Evolutionary conservation across 64 coral and sea anemone genomes (phyloP), one percentile per base, ranked within the genome.

Genomic region (Actinia tenebrosa): DNA sequence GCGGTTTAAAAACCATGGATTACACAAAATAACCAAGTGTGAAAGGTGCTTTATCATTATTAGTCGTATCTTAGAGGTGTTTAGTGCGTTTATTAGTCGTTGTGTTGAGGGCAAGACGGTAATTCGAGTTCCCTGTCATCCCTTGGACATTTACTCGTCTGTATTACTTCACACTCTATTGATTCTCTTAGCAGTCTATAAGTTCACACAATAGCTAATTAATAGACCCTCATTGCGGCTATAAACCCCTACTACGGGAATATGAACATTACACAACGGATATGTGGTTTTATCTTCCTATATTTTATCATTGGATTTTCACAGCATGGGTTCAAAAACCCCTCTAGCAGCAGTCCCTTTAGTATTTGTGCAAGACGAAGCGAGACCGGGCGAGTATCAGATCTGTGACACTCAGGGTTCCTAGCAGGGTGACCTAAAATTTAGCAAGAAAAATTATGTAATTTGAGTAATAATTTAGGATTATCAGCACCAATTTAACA

Each of bases 11-110:
- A 81, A 22, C 42, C 27, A n/a, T 37, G 79, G 79, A 81, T 81
- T 81, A 81, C 23, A 81, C 2, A 80, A 37, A 50, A 50, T 9
- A 81, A 22, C 43, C 14, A 50, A 53, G 44, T 81, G 79, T 53
- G 50, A 81, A 81, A 8, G 44, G 79, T 81, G 42, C 79, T 81
- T 81, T 81, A 50, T 50, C 43, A 53, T 23, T 81, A 81, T 81
- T 81, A 81, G 17, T 53, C 19, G 79, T 81, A 81, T 50, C 19
- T 50, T 81, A 81, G 44, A 16, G 43, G 44, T 81, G 14, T 81
- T 81, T 81, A 81, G 79, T 20, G 45, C 53, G 79, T 81, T 81
- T 81, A 81, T 81, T 20, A 53, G 79, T 81, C 79, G 79, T 81
- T 53, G 79, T 81, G 79, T 50, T n/a, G 17, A 53, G 79, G 50